Conservation (phyloP, 1,140 invertebrate genomes). For the Meloidogyne chitwoodi region DNA sequence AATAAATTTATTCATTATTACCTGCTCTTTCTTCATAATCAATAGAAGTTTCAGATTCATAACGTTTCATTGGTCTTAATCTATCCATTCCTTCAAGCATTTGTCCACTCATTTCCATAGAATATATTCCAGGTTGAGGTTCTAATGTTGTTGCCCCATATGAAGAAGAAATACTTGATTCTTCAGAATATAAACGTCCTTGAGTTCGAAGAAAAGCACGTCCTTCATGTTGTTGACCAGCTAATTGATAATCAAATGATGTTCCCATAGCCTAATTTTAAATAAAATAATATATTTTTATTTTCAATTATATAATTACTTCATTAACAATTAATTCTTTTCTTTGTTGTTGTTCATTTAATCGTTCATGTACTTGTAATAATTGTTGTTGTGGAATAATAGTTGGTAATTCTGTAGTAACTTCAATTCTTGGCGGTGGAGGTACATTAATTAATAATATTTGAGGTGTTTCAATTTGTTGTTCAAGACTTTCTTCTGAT, state of each 20-base stretch:
- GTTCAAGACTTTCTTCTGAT: conserved; percentile 20
- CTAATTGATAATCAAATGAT: conserved; percentile 8
- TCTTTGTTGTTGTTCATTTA: neutral
- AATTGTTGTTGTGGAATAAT: neutral
- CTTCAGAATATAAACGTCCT: neutral
- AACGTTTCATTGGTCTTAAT: conserved; percentile 23
- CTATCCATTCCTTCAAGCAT: conserved; percentile 26
- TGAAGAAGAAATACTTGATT: neutral
- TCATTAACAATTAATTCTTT: neutral
- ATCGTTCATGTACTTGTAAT: neutral
- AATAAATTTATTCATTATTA: neutral
- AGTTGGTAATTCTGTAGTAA: neutral
- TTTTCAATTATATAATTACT: neutral
- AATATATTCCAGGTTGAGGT: conserved; percentile 10
- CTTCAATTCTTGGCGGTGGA: conserved; percentile 3
- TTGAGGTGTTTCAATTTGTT: neutral
- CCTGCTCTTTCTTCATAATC: conserved; percentile 26
- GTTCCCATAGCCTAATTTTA: conserved; percentile 3
- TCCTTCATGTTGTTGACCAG: conserved; percentile 16
- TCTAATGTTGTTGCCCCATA: neutral
- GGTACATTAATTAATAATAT: neutral
- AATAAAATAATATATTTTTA: neutral
- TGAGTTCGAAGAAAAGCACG: conserved; percentile 1
- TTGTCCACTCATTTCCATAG: conserved; percentile 25
- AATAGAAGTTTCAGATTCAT: conserved; percentile 37